Conservation (phyloP, 2,888 invertebrate species). For the Phortica okadai region DNA sequence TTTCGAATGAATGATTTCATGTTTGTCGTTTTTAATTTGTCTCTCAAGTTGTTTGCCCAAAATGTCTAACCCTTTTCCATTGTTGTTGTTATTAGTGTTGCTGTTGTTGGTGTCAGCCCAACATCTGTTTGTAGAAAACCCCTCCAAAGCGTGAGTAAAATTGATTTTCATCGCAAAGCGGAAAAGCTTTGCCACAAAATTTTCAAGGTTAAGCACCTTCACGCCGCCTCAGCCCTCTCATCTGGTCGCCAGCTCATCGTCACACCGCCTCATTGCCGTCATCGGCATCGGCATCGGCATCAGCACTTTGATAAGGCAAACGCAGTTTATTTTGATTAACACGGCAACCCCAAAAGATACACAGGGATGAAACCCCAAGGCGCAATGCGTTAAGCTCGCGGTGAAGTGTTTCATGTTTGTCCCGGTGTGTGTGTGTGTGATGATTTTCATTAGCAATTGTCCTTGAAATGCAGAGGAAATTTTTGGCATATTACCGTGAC, state of each 20-base stretch:
- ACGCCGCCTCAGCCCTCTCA: conserved; percentile 27
- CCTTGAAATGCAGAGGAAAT: conserved; percentile 37
- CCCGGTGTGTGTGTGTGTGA: not conserved
- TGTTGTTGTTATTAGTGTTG: conserved; percentile 10
- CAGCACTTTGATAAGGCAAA: not conserved
- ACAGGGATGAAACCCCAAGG: not conserved
- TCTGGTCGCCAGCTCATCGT: too few species aligned
- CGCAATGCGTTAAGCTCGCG: not conserved
- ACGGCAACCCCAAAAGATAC: conserved; percentile 27
- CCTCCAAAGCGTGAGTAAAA: conserved; percentile 13
- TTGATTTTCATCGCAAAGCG: conserved; percentile 54
- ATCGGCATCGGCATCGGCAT: not conserved
- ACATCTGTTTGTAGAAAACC: too few species aligned
- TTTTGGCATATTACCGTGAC: conserved; percentile 2
- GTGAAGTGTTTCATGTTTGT: too few species aligned
- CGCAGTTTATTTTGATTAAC: conserved; percentile 68
- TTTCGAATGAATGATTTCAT: conserved; percentile 25
- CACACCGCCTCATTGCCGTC: not conserved
- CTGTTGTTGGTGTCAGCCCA: too few species aligned
- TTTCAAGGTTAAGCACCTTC: conserved; percentile 56
- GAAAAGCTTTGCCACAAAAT: conserved; percentile 8
- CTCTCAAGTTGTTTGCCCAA: not conserved
- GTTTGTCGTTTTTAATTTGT: not conserved
- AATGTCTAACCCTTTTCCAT: conserved; percentile 7
- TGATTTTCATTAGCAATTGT: conserved; percentile 35